Percentiles rank a stretch among this genome's conserved stretches.
Evolutionary conservation across 2,113 vertebrate genomes (phyloP).

Genomic region (Mionectes macconnelli): DNA sequence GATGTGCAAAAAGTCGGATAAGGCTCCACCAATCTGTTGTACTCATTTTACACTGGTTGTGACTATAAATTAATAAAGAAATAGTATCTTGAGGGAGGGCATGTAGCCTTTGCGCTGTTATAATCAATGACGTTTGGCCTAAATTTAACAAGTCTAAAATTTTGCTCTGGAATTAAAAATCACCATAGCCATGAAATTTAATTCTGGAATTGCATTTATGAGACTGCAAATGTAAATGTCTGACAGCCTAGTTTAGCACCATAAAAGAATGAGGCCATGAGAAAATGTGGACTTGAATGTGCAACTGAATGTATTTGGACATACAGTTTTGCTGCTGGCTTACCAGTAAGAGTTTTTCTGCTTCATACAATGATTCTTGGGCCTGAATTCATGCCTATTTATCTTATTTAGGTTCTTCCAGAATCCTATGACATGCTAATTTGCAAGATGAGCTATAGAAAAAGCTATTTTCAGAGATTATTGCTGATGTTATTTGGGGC

Average conservation of each 20-base stretch:
- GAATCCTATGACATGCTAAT: conserved; percentile 10
- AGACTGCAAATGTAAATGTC: background rate
- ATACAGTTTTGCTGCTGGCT: background rate
- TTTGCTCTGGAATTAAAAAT: background rate
- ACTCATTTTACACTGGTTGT: background rate
- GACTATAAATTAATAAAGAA: background rate
- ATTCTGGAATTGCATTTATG: background rate
- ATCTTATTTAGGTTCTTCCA: background rate
- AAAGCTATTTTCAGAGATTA: conserved; percentile 50
- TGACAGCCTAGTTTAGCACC: background rate
- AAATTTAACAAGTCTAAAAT: background rate
- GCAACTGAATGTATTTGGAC: background rate
- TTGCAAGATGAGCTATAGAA: conserved; percentile 22
- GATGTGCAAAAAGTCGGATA: background rate
- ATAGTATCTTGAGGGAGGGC: background rate
- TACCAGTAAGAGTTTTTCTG: background rate
- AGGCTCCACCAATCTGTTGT: background rate
- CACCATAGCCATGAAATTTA: background rate
- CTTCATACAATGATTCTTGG: background rate
- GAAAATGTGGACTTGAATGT: background rate
- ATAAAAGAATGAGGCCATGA: background rate
- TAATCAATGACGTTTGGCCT: background rate
- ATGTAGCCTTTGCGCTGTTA: background rate
- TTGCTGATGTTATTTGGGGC: conserved; percentile 44
- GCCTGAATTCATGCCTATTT: background rate